Base-by-base conservation (phyloP, 1,140 invertebrate species). In the Halesus radiatus region DNA sequence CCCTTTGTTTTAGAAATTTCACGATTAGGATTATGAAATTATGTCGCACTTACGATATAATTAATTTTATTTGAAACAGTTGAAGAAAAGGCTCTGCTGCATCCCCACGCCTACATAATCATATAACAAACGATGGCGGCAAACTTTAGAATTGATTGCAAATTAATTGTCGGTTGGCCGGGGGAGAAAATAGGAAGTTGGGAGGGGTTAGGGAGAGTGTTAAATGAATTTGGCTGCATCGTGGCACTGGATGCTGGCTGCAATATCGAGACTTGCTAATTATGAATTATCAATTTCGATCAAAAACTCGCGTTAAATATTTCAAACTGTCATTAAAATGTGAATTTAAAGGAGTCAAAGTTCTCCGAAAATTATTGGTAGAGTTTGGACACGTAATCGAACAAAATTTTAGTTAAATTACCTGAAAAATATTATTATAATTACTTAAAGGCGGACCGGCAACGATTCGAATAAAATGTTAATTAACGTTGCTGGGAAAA, bases 121-220 rank as follows among this genome's bases (percentile, higher is more conserved):
- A 2, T 13, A 64, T 56, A 56, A 56, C 54, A 56, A 56, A 18
- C 54, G 23, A 22, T 58, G 54, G 26, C 16, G 73, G 26, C 16
- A 22, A 58, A 75, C 32, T 56, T 60, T 60, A 16, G 73, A 75
- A 75, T 75, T 75, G 73, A 75, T 75, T 60, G 73, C 53, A 75
- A 58, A 45, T 75, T 56, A 75, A 75, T 37, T 75, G 26, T 60
- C 3, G 29, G 73, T 75, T 58, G 37, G 66, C 18, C 23, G 23
- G 18, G 18, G 16, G 60, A 29, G 60, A 22, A 26, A 0, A 10
- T 10, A 3, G n/a, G 20, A 8, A 1, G 20, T 4, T 6, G 54
- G n/a, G 7, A 45, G 37, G 37, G 37, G 37, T 13, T 3, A 45
- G 37, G 10, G 8, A 45, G 8, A 56, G 54, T 18, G 54, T 22